Evolutionary conservation across 2,113 vertebrate genomes (phyloP).

Genomic region (Egretta garzetta): DNA sequence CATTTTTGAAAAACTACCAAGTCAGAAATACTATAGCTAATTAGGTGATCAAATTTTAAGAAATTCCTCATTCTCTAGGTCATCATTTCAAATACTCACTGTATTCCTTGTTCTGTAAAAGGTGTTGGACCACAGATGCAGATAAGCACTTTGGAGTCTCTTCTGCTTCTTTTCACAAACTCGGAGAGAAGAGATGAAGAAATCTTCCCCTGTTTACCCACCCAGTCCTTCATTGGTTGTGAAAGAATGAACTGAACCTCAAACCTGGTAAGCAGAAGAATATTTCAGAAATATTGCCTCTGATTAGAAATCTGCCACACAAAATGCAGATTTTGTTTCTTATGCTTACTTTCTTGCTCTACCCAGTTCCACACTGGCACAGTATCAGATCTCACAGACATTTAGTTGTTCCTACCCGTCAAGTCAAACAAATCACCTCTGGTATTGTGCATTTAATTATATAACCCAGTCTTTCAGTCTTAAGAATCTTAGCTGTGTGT

Average conservation of each 20-base stretch:
- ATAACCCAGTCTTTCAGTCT: background rate
- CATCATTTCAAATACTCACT: constrained; percentile 74
- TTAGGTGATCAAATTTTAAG: background rate
- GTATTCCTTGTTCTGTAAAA: constrained; percentile 86
- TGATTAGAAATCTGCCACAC: background rate
- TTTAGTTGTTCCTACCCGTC: background rate
- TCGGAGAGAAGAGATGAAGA: constrained; percentile 80
- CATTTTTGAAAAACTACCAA: background rate
- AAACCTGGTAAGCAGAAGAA: constrained; percentile 80
- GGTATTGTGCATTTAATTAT: background rate
- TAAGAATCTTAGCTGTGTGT: background rate
- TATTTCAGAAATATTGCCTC: background rate
- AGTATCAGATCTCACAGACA: background rate
- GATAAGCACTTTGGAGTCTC: constrained; percentile 78
- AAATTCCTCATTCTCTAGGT: background rate
- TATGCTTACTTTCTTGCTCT: background rate
- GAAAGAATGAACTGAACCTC: constrained; percentile 89
- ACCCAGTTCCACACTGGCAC: background rate
- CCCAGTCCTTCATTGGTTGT: constrained; percentile 81
- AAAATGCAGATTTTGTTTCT: background rate
- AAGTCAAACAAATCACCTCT: background rate
- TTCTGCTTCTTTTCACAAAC: constrained; percentile 74
- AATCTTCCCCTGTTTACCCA: constrained; percentile 82
- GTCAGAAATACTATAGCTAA: background rate
- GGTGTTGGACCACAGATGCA: constrained; percentile 90